Percentiles rank a stretch among this genome's conserved stretches.
These are phyloP conservation scores for Drosophila tani DNA, from an alignment of 1,140 invertebrate genomes.

Conservation along the genomic window DNA sequence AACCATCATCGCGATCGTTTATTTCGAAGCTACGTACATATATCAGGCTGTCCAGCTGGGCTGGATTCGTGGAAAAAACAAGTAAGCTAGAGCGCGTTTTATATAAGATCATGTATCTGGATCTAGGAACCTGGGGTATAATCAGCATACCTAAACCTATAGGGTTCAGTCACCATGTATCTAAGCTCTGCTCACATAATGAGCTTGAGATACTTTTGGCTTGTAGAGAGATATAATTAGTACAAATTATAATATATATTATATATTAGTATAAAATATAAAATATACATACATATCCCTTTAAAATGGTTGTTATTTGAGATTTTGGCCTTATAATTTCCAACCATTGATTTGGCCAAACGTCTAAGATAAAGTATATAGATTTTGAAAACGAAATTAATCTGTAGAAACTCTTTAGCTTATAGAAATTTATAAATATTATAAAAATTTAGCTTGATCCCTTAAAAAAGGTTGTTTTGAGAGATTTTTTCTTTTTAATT, in stretches of 20 bases:
- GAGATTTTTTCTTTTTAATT: too few species aligned
- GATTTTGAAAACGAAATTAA: too few species aligned
- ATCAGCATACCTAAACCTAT: neutral
- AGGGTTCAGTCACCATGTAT: neutral
- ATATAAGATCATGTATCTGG: slow-evolving; percentile 32
- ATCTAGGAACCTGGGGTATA: slow-evolving; percentile 11
- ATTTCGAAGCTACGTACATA: slow-evolving; percentile 51
- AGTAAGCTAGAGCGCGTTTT: neutral
- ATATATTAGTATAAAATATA: too few species aligned
- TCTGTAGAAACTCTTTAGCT: too few species aligned
- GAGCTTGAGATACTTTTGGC: too few species aligned
- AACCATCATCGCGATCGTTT: slow-evolving; percentile 59
- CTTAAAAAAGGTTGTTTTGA: neutral
- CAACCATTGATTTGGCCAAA: neutral
- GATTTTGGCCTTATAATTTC: neutral
- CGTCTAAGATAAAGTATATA: too few species aligned
- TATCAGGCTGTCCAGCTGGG: slow-evolving; percentile 57
- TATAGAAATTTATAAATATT: neutral
- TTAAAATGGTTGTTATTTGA: too few species aligned
- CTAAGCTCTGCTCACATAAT: neutral
- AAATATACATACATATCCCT: too few species aligned
- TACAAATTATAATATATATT: too few species aligned
- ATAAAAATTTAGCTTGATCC: neutral
- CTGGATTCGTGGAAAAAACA: slow-evolving; percentile 34
- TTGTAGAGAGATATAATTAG: neutral